Conservation (phyloP, 2,797 vertebrate species). For the Falco concolor region DNA sequence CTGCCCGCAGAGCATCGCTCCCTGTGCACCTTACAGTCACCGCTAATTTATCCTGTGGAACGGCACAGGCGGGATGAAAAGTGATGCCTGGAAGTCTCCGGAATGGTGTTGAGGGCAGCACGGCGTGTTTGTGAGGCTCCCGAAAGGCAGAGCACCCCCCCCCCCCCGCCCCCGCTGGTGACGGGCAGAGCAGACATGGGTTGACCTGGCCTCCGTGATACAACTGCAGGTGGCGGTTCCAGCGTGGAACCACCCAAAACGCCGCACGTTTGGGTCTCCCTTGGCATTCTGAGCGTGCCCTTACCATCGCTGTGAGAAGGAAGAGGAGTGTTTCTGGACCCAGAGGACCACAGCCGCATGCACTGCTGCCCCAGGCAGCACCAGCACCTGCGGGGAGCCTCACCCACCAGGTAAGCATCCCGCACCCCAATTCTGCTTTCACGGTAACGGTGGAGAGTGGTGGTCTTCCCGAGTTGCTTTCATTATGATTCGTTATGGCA, state of each 20-base stretch:
- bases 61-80: background rate
- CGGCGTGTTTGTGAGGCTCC: rapidly evolving
- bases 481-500: background rate
- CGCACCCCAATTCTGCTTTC: background rate
- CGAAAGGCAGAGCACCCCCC: background rate
- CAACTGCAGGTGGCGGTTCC: rapidly evolving
- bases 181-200: rapidly evolving
- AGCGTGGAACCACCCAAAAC: background rate
- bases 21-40: background rate
- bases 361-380: background rate
- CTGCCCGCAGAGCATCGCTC: background rate
- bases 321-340: background rate
- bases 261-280: background rate
- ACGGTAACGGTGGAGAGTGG: background rate
- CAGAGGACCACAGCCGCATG: background rate
- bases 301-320: background rate
- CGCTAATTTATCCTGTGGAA: background rate
- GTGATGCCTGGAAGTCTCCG: background rate
- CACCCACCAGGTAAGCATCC: background rate
- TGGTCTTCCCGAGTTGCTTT: background rate
- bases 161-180: background rate
- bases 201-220: background rate
- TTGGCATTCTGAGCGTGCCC: background rate
- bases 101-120: rapidly evolving
- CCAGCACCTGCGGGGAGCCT: rapidly evolving